These are phyloP conservation scores for Drosophila grimshawi DNA, from an alignment of 1,140 invertebrate genomes.

Conservation along the genomic window DNA sequence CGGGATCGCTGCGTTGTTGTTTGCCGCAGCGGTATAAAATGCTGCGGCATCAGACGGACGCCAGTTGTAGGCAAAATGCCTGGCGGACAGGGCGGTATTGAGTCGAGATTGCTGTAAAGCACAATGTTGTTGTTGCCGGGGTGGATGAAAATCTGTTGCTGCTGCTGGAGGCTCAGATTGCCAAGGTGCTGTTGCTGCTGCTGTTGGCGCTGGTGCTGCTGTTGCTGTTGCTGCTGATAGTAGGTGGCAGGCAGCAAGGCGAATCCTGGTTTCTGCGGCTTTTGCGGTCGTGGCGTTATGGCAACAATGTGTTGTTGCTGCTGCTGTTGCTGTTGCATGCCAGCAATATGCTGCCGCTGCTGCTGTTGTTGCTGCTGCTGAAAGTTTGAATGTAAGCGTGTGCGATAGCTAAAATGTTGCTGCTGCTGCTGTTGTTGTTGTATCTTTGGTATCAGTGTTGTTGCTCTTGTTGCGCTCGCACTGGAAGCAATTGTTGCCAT, in stretches of 20 bases:
- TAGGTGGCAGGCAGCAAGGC: conserved; percentile 50
- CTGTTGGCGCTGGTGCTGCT: conserved; percentile 67
- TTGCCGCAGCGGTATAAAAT: conserved; percentile 72
- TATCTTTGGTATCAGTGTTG: conserved; percentile 71
- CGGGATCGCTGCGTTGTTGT: conserved; percentile 62
- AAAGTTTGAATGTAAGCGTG: conserved; percentile 48
- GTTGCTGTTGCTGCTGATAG: conserved; percentile 63
- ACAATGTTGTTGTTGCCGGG: conserved; percentile 73
- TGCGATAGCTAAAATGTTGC: conserved; percentile 63
- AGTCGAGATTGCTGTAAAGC: conserved; percentile 73
- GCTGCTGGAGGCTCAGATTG: conserved; percentile 60
- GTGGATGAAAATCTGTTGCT: conserved; percentile 72
- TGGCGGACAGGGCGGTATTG: conserved; percentile 75
- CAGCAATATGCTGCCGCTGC: conserved; percentile 52
- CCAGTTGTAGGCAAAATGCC: conserved; percentile 58
- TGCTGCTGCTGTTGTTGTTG: conserved; percentile 54
- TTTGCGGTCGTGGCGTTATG: conserved; percentile 60
- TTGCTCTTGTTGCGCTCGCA: conserved; percentile 42
- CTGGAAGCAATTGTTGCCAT: conserved; percentile 57
- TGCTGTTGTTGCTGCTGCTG: conserved; percentile 69
- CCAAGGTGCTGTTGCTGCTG: conserved; percentile 63
- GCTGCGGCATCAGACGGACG: conserved; percentile 71
- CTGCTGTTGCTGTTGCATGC: conserved; percentile 51
- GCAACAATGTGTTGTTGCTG: conserved; percentile 61
- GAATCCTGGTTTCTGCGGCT: conserved; percentile 54